Evolutionary conservation across 2,113 vertebrate genomes (phyloP).

Genomic region (Bubo scandiacus): DNA sequence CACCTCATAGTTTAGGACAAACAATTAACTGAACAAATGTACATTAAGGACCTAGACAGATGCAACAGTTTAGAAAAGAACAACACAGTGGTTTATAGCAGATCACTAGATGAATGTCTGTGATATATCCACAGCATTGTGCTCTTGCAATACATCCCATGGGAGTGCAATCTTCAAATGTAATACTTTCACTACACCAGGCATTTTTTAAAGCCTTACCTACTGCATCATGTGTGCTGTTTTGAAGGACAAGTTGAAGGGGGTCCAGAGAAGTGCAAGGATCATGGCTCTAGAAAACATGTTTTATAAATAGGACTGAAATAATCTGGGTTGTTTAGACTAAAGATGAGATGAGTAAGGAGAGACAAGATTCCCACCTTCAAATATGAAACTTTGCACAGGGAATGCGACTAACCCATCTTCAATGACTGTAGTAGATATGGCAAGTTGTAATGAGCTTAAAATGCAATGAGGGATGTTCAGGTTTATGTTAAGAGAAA

Average conservation of each 20-base stretch:
- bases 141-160: background rate
- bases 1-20: fast-evolving
- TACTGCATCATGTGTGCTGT: background rate
- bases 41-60: background rate
- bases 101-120: background rate
- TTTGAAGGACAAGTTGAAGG: background rate
- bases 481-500: background rate
- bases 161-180: background rate
- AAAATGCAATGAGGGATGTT: background rate
- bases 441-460: background rate
- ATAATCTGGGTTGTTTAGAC: background rate
- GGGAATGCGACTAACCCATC: background rate
- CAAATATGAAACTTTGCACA: background rate
- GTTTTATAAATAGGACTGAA: background rate
- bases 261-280: background rate
- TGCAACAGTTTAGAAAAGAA: background rate
- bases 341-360: background rate
- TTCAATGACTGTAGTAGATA: background rate
- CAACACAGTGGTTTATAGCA: background rate
- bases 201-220: background rate
- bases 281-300: background rate
- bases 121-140: background rate
- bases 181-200: background rate
- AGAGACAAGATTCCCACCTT: background rate
- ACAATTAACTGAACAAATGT: background rate